Percentiles rank a stretch among this genome's conserved stretches.
Conservation (phyloP, 2,113 vertebrate genomes). For the Rhipidura dahli region DNA sequence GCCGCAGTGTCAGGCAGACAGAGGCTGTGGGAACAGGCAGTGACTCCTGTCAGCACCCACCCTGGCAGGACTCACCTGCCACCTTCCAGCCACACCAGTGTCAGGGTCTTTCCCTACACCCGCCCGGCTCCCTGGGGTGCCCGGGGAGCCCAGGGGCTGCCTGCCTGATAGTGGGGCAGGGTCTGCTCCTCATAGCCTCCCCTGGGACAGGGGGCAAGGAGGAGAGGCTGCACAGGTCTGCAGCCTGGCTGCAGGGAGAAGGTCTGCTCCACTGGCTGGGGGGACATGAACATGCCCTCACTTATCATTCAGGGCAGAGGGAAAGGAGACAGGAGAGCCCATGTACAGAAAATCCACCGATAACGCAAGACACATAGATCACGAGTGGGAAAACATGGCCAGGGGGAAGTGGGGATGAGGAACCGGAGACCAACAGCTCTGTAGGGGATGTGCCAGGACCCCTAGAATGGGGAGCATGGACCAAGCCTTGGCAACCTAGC, state of each 20-base stretch:
- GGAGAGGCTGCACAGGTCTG: neutral
- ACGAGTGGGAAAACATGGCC: neutral
- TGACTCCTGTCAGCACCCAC: neutral
- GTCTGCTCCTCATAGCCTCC: fast-evolving
- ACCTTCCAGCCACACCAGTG: neutral
- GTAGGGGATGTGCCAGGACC: fast-evolving
- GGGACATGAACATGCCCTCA: neutral
- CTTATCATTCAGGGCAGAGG: neutral
- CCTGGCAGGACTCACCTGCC: neutral
- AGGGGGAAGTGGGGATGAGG: neutral
- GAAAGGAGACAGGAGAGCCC: neutral
- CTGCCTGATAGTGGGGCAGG: fast-evolving
- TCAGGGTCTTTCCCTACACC: neutral
- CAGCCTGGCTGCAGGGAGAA: neutral
- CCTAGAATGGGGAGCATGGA: neutral
- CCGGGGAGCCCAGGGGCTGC: neutral
- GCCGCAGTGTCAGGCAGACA: constrained; percentile 87
- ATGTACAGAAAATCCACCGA: neutral
- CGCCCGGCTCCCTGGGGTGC: neutral
- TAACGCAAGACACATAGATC: neutral
- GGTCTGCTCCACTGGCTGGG: neutral
- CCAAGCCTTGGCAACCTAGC: neutral
- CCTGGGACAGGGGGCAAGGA: neutral
- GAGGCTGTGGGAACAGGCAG: constrained; percentile 77
- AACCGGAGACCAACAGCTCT: neutral